Evolutionary conservation across 2,888 invertebrate species (phyloP).

Genomic region (Flexamia atlantica): DNA sequence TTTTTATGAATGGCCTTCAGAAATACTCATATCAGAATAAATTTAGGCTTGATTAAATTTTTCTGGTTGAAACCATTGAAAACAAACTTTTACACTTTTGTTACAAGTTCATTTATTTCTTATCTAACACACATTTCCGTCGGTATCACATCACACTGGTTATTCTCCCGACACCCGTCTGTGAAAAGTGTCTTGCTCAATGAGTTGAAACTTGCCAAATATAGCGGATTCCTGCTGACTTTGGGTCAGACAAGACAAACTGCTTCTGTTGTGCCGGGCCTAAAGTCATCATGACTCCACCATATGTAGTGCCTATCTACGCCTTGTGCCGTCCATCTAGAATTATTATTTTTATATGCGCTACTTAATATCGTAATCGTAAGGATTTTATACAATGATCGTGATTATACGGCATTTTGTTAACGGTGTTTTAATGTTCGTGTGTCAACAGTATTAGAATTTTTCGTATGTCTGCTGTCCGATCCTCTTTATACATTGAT

Average conservation of each 20-base stretch:
- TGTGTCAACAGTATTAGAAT: conserved; percentile 11
- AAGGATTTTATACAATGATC: conserved; percentile 42
- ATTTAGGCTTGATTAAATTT: too few species aligned
- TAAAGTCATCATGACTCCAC: neutral
- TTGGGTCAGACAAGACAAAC: neutral
- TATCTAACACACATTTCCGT: too few species aligned
- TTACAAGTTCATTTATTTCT: too few species aligned
- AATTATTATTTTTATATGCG: conserved; percentile 24
- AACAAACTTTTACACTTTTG: too few species aligned
- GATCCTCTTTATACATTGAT: neutral
- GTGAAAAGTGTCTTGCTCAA: neutral
- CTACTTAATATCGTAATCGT: conserved; percentile 30
- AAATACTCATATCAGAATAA: too few species aligned
- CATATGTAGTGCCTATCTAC: conserved; percentile 3
- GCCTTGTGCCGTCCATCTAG: conserved; percentile 24
- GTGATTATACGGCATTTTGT: neutral
- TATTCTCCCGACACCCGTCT: neutral
- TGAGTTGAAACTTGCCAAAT: conserved; percentile 1
- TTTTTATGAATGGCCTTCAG: too few species aligned
- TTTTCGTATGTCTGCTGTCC: neutral
- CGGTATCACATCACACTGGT: neutral
- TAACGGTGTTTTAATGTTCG: conserved; percentile 5
- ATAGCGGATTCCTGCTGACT: neutral
- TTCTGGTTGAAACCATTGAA: too few species aligned
- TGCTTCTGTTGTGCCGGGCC: neutral